These are phyloP conservation scores for Scomber colias DNA, from an alignment of 2,113 vertebrate species.

Conservation along the genomic window DNA sequence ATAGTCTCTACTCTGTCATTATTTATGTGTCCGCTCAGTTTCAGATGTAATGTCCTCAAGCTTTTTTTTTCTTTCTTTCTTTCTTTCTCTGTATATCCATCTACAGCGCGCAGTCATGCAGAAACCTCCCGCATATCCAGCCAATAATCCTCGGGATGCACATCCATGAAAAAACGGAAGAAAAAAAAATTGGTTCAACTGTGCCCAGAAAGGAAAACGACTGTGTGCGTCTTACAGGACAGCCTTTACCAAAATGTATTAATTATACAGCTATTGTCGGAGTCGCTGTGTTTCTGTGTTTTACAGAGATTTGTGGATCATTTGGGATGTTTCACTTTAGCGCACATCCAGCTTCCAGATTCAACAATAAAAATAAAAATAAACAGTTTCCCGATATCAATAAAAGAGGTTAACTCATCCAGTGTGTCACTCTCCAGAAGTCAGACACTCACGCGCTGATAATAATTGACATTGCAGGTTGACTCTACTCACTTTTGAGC, in stretches of 20 bases:
- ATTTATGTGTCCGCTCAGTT: constrained; percentile 2
- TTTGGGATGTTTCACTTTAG: not conserved
- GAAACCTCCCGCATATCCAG: constrained; percentile 20
- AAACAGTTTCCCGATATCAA: not conserved
- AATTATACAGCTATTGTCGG: accelerated
- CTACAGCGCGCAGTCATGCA: constrained; percentile 35
- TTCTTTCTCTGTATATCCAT: constrained; percentile 4
- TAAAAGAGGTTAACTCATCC: no score
- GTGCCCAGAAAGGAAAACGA: not conserved
- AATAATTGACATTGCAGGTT: not conserved
- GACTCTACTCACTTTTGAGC: constrained; percentile 51
- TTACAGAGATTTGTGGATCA: not conserved
- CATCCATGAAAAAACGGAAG: not conserved
- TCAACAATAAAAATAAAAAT: not conserved
- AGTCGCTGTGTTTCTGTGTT: not conserved
- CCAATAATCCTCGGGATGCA: constrained; percentile 8
- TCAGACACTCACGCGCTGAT: not conserved
- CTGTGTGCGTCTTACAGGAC: not conserved
- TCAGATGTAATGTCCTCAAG: constrained; percentile 18
- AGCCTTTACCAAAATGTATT: not conserved
- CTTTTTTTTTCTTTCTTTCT: not conserved
- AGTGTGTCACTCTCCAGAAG: not conserved
- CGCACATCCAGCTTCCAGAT: not conserved
- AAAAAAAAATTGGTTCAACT: not conserved
- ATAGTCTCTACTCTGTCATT: not conserved